These are phyloP conservation scores for Thereva unica DNA, from an alignment of 2,888 invertebrate genomes.

Conservation along the genomic window DNA sequence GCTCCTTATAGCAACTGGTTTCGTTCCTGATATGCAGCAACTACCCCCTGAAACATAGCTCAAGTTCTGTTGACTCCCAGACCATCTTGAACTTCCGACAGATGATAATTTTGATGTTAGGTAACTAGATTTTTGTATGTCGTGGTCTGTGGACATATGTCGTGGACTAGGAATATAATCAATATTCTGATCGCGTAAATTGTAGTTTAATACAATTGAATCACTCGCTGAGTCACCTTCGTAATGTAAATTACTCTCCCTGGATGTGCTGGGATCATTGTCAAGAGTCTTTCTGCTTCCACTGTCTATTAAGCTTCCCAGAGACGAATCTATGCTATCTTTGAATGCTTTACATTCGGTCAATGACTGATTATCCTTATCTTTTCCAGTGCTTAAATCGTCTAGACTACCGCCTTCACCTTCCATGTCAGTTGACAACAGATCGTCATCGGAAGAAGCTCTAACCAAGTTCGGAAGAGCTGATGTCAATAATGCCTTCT, in stretches of 20 bases:
- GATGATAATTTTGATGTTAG: conserved; percentile 39
- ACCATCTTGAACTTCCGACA: conserved; percentile 41
- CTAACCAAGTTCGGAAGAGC: conserved; percentile 79
- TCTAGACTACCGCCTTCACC: conserved; percentile 71
- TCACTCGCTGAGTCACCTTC: conserved; percentile 44
- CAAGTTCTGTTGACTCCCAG: conserved; percentile 46
- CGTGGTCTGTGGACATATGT: conserved; percentile 42
- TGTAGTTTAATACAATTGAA: conserved; percentile 47
- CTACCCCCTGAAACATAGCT: conserved; percentile 33
- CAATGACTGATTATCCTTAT: conserved; percentile 46
- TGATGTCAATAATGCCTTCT: conserved; percentile 78
- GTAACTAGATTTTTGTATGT: conserved; percentile 33
- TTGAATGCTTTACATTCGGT: conserved; percentile 44
- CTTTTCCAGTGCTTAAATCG: conserved; percentile 56
- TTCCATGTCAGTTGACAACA: conserved; percentile 78
- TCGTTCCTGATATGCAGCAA: conserved; percentile 33
- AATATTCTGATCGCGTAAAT: conserved; percentile 48
- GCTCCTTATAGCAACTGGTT: conserved; percentile 47
- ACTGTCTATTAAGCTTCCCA: conserved; percentile 43
- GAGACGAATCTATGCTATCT: conserved; percentile 46
- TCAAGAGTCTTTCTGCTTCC: conserved; percentile 22
- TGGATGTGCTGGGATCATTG: conserved; percentile 12
- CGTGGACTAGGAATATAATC: conserved; percentile 46
- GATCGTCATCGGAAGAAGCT: conserved; percentile 86
- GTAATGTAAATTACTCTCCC: conserved; percentile 33